Evolutionary conservation across 2,888 invertebrate species (phyloP).

Genomic region (Ormyrus labotus): DNA sequence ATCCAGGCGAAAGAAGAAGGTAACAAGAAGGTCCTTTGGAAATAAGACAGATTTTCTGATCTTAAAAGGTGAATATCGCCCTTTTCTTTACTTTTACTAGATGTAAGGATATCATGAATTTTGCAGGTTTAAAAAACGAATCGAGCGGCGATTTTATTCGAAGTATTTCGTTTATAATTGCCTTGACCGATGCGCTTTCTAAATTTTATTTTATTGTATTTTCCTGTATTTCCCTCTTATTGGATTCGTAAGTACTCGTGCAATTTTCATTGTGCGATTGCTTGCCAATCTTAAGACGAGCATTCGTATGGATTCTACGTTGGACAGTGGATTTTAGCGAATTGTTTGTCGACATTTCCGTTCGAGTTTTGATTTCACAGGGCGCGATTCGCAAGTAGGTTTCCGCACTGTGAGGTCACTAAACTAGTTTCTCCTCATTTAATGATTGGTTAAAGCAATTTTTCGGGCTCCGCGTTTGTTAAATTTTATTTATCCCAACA

Average conservation of each 20-base stretch:
- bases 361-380: slow-evolving; percentile 18
- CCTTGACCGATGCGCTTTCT: slow-evolving; percentile 2
- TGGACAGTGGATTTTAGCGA: not conserved
- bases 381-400: not conserved
- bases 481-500: slow-evolving; percentile 7
- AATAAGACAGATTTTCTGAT: slow-evolving; percentile 6
- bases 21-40: slow-evolving; percentile 46
- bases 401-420: slow-evolving; percentile 19
- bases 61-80: slow-evolving; percentile 55
- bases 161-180: slow-evolving; percentile 51
- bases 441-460: slow-evolving; percentile 36
- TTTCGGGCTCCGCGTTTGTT: not conserved
- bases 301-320: slow-evolving; percentile 5
- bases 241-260: slow-evolving; percentile 3
- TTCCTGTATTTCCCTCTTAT: not conserved
- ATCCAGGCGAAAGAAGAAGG: slow-evolving; percentile 44
- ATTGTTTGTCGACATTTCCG: not conserved
- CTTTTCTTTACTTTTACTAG: slow-evolving; percentile 26
- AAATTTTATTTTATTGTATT: not conserved
- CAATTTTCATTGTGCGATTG: slow-evolving; percentile 8
- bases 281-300: not conserved
- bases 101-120: slow-evolving; percentile 28
- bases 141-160: slow-evolving; percentile 24
- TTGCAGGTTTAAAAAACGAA: slow-evolving; percentile 4
- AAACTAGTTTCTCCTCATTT: not conserved